These are phyloP conservation scores for Taxidea taxus DNA, from an alignment of 2,113 vertebrate genomes.

Conservation along the genomic window DNA sequence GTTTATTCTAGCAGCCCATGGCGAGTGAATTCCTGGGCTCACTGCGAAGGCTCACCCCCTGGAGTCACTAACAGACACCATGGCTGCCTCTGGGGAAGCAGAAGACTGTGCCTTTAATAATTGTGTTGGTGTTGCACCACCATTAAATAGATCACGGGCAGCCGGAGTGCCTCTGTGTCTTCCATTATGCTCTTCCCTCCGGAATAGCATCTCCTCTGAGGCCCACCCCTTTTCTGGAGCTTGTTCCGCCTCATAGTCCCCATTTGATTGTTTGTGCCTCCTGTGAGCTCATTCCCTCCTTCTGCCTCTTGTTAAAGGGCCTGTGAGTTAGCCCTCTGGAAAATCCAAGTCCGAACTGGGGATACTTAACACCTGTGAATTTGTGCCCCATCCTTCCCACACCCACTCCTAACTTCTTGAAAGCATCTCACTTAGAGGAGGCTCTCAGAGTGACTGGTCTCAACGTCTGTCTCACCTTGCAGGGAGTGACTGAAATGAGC, in stretches of 20 bases:
- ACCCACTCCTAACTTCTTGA: background rate
- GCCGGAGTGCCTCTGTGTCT: background rate
- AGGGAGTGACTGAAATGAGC: background rate
- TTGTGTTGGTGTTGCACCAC: background rate
- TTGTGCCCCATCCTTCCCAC: background rate
- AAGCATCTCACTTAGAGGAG: background rate
- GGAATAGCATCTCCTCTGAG: background rate
- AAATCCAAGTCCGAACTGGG: background rate
- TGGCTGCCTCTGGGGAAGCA: background rate
- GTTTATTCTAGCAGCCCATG: background rate
- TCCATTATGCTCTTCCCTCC: background rate
- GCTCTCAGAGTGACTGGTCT: background rate
- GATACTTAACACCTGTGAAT: constrained; percentile 25
- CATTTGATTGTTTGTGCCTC: background rate
- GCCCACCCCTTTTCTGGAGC: background rate
- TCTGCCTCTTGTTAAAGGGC: background rate
- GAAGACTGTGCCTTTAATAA: background rate
- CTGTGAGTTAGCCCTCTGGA: background rate
- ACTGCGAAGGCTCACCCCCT: background rate
- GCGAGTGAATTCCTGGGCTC: background rate
- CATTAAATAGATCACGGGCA: background rate
- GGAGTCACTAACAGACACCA: background rate
- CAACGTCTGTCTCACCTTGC: background rate
- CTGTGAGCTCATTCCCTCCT: background rate
- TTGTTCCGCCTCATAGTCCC: background rate